Evolutionary conservation across 2,113 vertebrate species (phyloP), one percentile per base, ranked within the genome.

Genomic region (Melanocharis versteri): DNA sequence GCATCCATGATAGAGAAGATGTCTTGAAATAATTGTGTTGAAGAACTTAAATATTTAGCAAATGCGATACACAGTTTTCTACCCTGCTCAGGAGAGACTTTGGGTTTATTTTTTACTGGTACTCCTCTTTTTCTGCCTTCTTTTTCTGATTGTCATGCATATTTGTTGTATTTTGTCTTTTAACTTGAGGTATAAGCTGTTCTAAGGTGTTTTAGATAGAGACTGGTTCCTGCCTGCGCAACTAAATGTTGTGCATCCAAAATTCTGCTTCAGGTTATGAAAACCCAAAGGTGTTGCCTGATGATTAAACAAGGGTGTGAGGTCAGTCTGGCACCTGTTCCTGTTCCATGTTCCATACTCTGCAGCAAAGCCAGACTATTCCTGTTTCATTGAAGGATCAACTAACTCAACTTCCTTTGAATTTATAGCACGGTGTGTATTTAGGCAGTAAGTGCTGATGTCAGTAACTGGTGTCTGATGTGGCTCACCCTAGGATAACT

Each of bases 1-100:
- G 7, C 8, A n/a, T 7, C 14, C 21, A 13, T 0, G 1, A 11
- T 5, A 47, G 28, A 77, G 35, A 53, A 71, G 14, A 4, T 64
- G 40, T 0, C 17, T 42, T 75, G 73, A 78, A 87, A 47, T 51
- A 51, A 69, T 37, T 30, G 1, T 39, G 13, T 31, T 72, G 40
- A 76, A 89, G 56, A 77, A 44, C 17, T 47, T 56, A 33, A 37
- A 13, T 83, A 33, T 76, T 76, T 71, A 47, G 30, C 62, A 71
- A 78, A 71, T 28, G 2, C 54, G 33, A 40, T 54, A 19, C 0
- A n/a, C 6, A 4, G 9, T 84, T 94, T 78, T 22, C 14, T 64
- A 1, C 33, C 20, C 37, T 79, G 11, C 48, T 90, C 7, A 35
- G 35, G 33, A 62, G 40, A 56, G 5, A 15, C 7, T 61, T 60